These are phyloP conservation scores for Xestia xanthographa DNA, from an alignment of 2,888 invertebrate species.

Conservation along the genomic window DNA sequence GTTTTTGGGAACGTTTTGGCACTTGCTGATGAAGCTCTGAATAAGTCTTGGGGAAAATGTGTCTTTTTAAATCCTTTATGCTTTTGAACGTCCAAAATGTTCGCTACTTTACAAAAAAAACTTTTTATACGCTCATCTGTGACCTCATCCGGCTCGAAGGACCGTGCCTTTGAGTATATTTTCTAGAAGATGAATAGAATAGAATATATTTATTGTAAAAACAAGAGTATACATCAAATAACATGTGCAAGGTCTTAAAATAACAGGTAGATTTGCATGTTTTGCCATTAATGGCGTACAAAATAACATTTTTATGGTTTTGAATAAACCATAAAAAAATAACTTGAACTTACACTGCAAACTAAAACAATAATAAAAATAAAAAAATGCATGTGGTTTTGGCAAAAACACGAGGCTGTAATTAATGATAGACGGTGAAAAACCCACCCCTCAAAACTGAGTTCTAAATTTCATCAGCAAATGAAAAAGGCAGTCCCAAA, in stretches of 20 bases:
- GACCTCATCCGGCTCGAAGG: neutral
- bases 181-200: neutral
- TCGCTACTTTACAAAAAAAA: neutral
- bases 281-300: no score
- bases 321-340: no score
- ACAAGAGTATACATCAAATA: no score
- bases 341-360: no score
- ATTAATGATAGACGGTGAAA: neutral
- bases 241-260: no score
- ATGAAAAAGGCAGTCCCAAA: neutral
- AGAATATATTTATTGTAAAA: no score
- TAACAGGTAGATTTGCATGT: no score
- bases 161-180: neutral
- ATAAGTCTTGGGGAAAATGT: neutral
- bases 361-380: no score
- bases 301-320: no score
- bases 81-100: neutral
- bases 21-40: constrained; percentile 12
- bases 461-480: constrained; percentile 17
- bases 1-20: neutral
- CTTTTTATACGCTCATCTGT: neutral
- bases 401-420: neutral
- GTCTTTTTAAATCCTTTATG: neutral
- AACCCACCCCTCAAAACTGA: neutral
- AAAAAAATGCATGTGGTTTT: neutral